phyloP scores from a whole-genome alignment of 2,113 vertebrate genomes.

The Jaculus jaculus region DNA sequence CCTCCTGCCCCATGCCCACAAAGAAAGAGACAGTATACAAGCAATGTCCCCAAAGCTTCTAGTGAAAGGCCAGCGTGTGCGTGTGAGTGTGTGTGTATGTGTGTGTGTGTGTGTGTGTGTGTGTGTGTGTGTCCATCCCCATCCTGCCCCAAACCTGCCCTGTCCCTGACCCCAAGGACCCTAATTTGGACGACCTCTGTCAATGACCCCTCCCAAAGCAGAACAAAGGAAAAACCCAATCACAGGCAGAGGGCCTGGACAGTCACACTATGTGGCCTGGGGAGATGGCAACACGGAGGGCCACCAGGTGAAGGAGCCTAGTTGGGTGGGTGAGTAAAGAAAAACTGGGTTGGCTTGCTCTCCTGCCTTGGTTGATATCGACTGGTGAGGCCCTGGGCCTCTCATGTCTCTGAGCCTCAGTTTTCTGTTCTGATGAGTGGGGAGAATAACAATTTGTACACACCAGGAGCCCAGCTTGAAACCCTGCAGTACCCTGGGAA shows the following conservation, averaged over 20 bases:
- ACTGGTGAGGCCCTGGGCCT: not conserved
- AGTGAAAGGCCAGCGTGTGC: too few species aligned
- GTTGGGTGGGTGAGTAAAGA: too few species aligned
- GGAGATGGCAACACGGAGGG: not conserved
- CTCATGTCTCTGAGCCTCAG: not conserved
- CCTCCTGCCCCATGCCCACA: not conserved
- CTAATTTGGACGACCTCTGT: rapidly evolving
- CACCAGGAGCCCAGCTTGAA: not conserved
- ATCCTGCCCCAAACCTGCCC: not conserved
- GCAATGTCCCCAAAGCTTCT: not conserved
- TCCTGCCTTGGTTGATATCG: not conserved
- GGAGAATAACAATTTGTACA: too few species aligned
- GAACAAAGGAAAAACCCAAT: too few species aligned
- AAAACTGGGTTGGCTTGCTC: not conserved
- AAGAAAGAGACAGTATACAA: not conserved
- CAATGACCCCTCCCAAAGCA: not conserved
- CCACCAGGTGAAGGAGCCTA: not conserved
- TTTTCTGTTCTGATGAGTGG: not conserved
- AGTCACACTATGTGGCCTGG: not conserved
- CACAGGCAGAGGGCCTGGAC: not conserved
- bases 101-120: too few species aligned
- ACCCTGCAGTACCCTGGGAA: not conserved
- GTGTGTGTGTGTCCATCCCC: not conserved
- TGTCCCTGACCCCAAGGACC: not conserved
- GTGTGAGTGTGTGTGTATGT: not conserved